Percentiles rank a stretch among this genome's conserved stretches.
Conservation (phyloP, 2,888 invertebrate genomes). For the Platycheirus rosarum region DNA sequence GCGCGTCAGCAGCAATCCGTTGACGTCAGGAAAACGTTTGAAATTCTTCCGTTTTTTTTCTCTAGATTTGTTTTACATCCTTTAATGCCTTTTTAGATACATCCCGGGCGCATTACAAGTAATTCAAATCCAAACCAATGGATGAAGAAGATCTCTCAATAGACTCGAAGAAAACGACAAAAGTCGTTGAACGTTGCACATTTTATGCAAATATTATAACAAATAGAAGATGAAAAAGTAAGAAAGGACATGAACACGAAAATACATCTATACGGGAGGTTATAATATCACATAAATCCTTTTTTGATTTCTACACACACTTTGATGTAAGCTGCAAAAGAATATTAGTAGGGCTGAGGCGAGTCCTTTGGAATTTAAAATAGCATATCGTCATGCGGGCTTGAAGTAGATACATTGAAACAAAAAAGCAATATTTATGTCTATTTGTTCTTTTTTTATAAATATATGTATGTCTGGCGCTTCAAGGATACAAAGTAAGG, state of each 20-base stretch:
- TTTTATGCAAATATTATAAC: conserved; percentile 52
- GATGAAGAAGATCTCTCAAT: conserved; percentile 22
- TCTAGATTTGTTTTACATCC: conserved; percentile 41
- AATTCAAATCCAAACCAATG: conserved; percentile 18
- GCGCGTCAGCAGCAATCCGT: conserved; percentile 21
- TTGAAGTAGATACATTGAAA: background rate
- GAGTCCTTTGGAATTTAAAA: conserved; percentile 34
- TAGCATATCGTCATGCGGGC: conserved; percentile 38
- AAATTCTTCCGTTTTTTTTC: background rate
- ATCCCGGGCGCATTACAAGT: conserved; percentile 3
- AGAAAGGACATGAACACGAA: conserved; percentile 13
- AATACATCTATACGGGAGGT: conserved; percentile 11
- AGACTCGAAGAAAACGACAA: conserved; percentile 39
- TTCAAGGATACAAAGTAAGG: too few relatives aligned
- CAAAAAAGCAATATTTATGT: background rate
- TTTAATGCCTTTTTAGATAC: conserved; percentile 52
- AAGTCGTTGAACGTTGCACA: conserved; percentile 64
- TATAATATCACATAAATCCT: conserved; percentile 29
- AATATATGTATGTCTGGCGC: too few relatives aligned
- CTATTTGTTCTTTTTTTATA: too few relatives aligned
- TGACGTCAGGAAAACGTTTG: conserved; percentile 24
- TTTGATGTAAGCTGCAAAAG: background rate
- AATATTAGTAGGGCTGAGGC: conserved; percentile 5
- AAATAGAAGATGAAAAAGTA: conserved; percentile 33
- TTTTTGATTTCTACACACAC: conserved; percentile 27